Percentiles rank a stretch among this genome's conserved stretches.
These are phyloP conservation scores for cat (Felis catus) DNA, from an alignment of 2,113 vertebrate species.

Conservation along the genomic window DNA sequence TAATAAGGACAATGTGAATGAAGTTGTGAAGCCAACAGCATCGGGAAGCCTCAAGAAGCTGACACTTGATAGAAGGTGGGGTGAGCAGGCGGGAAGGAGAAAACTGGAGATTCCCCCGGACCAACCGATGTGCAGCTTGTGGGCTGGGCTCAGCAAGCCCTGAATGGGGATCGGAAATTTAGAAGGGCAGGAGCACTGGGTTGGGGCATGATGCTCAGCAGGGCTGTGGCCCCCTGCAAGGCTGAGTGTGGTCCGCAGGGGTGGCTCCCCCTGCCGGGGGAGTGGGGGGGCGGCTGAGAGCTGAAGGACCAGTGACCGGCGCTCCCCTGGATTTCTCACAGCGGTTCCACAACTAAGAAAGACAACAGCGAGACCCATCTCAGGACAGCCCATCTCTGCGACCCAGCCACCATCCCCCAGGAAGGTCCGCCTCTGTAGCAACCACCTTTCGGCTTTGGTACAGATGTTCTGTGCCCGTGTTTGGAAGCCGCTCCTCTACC, in stretches of 20 bases:
- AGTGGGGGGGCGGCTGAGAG: no score
- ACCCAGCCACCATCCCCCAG: not conserved
- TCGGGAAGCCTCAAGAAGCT: not conserved
- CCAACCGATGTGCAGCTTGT: fast-evolving
- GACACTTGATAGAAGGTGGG: fast-evolving
- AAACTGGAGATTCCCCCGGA: not conserved
- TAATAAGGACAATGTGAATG: not conserved
- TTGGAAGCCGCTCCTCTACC: not conserved
- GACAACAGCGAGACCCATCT: not conserved
- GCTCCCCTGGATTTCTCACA: not conserved
- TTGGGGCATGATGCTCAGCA: fast-evolving
- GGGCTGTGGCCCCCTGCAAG: not conserved
- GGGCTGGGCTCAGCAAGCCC: not conserved
- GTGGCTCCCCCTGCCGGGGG: no score
- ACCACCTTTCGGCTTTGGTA: not conserved
- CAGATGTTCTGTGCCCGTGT: fast-evolving
- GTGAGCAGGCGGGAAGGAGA: fast-evolving
- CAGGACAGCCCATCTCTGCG: not conserved
- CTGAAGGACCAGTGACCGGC: not conserved
- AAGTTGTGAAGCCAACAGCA: fast-evolving
- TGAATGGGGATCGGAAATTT: fast-evolving
- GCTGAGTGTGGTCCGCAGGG: not conserved
- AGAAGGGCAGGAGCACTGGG: fast-evolving
- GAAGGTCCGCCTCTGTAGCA: no score
- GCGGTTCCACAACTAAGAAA: not conserved